phyloP scores from a whole-genome alignment of 2,113 vertebrate genomes.

The Sprattus sprattus region DNA sequence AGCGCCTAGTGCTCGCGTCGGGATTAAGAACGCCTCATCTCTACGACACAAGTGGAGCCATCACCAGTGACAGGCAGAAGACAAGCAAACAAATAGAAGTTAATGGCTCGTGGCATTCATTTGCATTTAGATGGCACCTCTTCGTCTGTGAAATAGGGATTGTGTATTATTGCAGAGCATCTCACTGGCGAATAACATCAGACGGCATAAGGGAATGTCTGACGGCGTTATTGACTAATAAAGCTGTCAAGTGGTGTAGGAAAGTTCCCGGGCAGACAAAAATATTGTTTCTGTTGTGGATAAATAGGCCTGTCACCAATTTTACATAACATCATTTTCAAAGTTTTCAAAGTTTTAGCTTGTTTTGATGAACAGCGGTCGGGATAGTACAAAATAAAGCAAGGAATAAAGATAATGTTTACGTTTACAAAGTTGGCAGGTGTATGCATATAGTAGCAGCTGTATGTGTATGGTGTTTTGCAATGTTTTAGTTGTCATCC shows the following conservation, averaged over 20 bases:
- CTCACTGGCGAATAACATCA: neutral
- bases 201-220: neutral
- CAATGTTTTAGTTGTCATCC: no score
- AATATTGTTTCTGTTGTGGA: neutral
- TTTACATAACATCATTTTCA: neutral
- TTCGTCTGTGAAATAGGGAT: constrained; percentile 32
- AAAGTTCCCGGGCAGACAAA: neutral
- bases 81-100: neutral
- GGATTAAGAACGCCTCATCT: neutral
- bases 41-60: neutral
- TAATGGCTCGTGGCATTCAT: constrained; percentile 20
- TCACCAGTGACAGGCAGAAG: neutral
- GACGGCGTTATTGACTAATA: neutral
- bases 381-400: no score
- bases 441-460: no score
- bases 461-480: no score
- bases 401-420: no score
- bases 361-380: no score
- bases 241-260: neutral
- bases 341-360: no score
- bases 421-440: no score
- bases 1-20: neutral
- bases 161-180: neutral
- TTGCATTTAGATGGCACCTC: constrained; percentile 40
- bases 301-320: neutral